phyloP scores from a whole-genome alignment of 2,888 invertebrate species.

The Synanthedon tipuliformis region DNA sequence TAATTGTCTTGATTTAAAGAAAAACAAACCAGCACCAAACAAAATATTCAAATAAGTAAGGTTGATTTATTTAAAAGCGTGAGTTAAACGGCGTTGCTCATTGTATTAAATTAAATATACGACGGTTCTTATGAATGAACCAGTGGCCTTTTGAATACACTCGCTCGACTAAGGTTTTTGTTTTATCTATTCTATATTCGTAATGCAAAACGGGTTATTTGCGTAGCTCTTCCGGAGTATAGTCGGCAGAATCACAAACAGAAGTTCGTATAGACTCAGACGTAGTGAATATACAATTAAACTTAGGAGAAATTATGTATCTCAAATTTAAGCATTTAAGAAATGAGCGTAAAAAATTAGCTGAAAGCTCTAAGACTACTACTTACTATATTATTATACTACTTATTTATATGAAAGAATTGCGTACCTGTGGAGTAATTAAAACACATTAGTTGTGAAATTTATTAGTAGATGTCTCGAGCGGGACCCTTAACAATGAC shows the following conservation, averaged over 20 bases:
- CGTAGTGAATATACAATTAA: too few species aligned
- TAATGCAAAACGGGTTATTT: slow-evolving; percentile 53
- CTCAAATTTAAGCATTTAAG: too few species aligned
- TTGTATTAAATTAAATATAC: neutral
- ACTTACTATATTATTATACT: too few species aligned
- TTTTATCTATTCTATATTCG: slow-evolving; percentile 31
- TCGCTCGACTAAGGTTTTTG: slow-evolving; percentile 24
- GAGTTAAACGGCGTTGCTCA: slow-evolving; percentile 3
- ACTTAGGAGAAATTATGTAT: too few species aligned
- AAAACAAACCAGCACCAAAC: neutral
- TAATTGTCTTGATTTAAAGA: neutral
- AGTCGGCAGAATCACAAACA: slow-evolving; percentile 1
- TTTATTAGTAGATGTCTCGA: too few species aligned
- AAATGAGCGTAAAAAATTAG: too few species aligned
- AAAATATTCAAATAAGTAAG: neutral
- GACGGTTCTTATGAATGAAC: neutral
- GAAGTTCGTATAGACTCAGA: too few species aligned
- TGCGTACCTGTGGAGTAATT: too few species aligned
- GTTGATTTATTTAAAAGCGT: slow-evolving; percentile 18
- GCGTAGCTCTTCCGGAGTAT: slow-evolving; percentile 36
- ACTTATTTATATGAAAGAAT: too few species aligned
- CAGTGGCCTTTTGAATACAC: neutral
- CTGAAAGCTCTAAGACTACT: too few species aligned
- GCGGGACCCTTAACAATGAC: too few species aligned
- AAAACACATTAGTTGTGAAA: too few species aligned